A percentile compares a stretch with the other conserved stretches of the same genome.
These are phyloP conservation scores for Rhopalosiphum padi DNA, from an alignment of 1,140 invertebrate genomes.

Conservation along the genomic window DNA sequence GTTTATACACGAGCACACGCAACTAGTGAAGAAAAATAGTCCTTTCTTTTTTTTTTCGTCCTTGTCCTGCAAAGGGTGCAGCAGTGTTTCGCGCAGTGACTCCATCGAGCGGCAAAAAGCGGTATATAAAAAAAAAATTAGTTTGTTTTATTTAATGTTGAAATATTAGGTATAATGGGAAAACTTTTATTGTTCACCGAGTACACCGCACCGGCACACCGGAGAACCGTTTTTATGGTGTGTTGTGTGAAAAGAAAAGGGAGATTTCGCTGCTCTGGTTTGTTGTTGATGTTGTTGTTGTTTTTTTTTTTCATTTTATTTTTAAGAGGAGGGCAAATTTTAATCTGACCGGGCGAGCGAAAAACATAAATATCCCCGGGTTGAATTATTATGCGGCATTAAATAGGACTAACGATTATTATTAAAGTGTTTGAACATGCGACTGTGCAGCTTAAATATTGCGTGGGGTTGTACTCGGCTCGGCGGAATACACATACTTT, in stretches of 20 bases:
- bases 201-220: constrained; percentile 2
- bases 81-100: neutral
- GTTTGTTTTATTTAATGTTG: constrained; percentile 53
- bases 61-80: neutral
- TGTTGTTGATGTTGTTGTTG: constrained; percentile 26
- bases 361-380: constrained; percentile 56
- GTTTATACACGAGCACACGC: neutral
- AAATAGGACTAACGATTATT: constrained; percentile 57
- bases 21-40: constrained; percentile 45
- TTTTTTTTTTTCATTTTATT: neutral
- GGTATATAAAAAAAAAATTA: constrained; percentile 45
- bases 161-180: constrained; percentile 58
- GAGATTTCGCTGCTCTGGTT: constrained; percentile 55
- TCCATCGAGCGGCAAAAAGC: constrained; percentile 42
- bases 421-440: constrained; percentile 52
- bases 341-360: constrained; percentile 55
- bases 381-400: constrained; percentile 56
- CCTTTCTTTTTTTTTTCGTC: constrained; percentile 16
- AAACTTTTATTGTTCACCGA: constrained; percentile 56
- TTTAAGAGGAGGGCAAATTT: constrained; percentile 53
- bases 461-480: constrained; percentile 7
- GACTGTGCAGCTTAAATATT: constrained; percentile 45
- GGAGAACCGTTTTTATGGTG: constrained; percentile 52
- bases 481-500: neutral
- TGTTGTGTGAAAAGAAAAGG: constrained; percentile 51